Conservation (phyloP, 1,140 invertebrate genomes). For the Episyrphus balteatus region DNA sequence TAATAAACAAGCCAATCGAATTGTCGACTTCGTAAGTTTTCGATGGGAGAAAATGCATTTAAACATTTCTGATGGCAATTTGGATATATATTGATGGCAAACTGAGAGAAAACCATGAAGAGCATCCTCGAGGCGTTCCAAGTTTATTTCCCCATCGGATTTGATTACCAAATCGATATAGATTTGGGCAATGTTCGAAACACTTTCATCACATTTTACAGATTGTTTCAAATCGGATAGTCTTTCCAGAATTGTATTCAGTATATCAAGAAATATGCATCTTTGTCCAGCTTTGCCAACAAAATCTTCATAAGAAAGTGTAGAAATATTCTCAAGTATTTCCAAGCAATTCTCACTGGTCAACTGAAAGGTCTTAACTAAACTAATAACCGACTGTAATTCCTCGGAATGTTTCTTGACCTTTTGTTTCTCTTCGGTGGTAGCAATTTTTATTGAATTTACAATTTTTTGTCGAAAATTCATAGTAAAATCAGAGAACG, state of each 20-base stretch:
- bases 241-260: slow-evolving; percentile 16
- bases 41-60: slow-evolving; percentile 37
- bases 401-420: slow-evolving; percentile 9
- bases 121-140: slow-evolving; percentile 41
- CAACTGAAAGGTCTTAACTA: slow-evolving; percentile 22
- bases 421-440: not conserved
- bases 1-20: slow-evolving; percentile 39
- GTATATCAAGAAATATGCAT: slow-evolving; percentile 19
- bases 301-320: not conserved
- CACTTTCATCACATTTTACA: slow-evolving; percentile 13
- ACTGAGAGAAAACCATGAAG: slow-evolving; percentile 44
- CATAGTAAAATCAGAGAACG: slow-evolving; percentile 12
- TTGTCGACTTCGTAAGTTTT: slow-evolving; percentile 40
- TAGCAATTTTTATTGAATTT: slow-evolving; percentile 18
- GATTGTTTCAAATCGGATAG: slow-evolving; percentile 14
- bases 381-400: slow-evolving; percentile 15
- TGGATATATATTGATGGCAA: slow-evolving; percentile 44
- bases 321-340: slow-evolving; percentile 16
- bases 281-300: slow-evolving; percentile 6
- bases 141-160: slow-evolving; percentile 24
- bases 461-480: slow-evolving; percentile 26
- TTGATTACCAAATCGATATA: slow-evolving; percentile 13
- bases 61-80: slow-evolving; percentile 41
- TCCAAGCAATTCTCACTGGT: slow-evolving; percentile 16
- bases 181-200: slow-evolving; percentile 12